These are phyloP conservation scores for Phataginus tricuspis DNA, from an alignment of 2,797 vertebrate genomes.

Conservation along the genomic window DNA sequence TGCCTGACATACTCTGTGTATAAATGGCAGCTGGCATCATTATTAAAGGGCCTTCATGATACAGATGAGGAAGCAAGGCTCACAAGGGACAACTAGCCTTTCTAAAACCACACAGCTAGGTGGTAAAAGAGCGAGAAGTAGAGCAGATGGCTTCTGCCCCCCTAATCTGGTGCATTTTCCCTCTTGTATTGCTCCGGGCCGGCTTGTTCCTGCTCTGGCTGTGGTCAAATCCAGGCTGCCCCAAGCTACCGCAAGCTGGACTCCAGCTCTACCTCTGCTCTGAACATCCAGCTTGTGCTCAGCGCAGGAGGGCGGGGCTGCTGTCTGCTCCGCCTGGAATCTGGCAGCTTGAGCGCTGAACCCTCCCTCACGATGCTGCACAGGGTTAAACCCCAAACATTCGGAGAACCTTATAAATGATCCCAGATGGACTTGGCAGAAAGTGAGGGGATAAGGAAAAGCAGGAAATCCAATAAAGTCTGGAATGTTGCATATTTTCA, in stretches of 20 bases:
- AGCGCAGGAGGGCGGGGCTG: no score
- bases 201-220: background rate
- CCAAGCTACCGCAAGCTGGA: background rate
- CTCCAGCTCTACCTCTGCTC: background rate
- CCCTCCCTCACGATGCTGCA: background rate
- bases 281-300: accelerated
- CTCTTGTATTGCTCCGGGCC: background rate
- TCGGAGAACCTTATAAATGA: background rate
- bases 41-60: background rate
- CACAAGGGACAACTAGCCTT: background rate
- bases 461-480: background rate
- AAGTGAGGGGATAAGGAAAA: background rate
- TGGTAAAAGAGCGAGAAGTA: background rate
- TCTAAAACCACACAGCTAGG: background rate
- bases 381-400: background rate
- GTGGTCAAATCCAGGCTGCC: background rate
- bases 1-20: background rate
- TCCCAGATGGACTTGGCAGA: background rate
- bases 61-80: background rate
- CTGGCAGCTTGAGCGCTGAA: background rate
- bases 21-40: background rate
- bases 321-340: background rate
- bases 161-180: background rate
- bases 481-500: background rate
- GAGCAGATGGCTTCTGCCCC: background rate